These are phyloP conservation scores for Mamestra configurata DNA, from an alignment of 1,140 invertebrate genomes.

Conservation along the genomic window DNA sequence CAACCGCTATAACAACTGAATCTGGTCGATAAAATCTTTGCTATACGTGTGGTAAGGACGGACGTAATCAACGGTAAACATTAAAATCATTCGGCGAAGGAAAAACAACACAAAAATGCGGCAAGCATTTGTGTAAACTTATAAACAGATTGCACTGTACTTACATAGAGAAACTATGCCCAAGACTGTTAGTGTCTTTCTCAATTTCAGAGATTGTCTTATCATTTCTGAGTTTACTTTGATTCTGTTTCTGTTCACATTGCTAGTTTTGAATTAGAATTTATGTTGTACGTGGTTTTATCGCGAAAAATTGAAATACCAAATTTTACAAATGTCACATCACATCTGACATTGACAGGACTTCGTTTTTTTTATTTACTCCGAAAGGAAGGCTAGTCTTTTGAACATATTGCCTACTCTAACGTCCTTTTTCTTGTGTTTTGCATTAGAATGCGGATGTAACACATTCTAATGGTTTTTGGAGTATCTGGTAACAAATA, in stretches of 20 bases:
- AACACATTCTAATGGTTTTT: no score
- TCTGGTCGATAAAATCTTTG: not conserved
- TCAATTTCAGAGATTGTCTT: slow-evolving; percentile 82
- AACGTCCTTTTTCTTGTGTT: no score
- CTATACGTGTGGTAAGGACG: not conserved
- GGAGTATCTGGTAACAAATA: no score
- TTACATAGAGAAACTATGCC: slow-evolving; percentile 76
- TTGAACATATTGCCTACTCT: no score
- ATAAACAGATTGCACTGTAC: slow-evolving; percentile 66
- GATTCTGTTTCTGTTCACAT: slow-evolving; percentile 67
- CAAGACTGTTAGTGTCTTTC: slow-evolving; percentile 77
- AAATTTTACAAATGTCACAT: slow-evolving; percentile 40
- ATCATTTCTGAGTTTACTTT: slow-evolving; percentile 78
- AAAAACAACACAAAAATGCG: slow-evolving; percentile 48
- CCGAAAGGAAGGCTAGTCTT: no score
- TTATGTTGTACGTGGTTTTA: slow-evolving; percentile 43
- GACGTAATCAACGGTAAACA: not conserved
- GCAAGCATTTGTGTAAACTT: slow-evolving; percentile 43
- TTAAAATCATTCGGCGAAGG: slow-evolving; percentile 3
- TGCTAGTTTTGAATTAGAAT: slow-evolving; percentile 58
- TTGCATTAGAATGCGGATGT: no score
- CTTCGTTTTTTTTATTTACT: no score
- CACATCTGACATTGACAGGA: slow-evolving; percentile 26
- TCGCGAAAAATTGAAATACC: slow-evolving; percentile 44
- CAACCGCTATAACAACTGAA: not conserved